phyloP scores from a whole-genome alignment of 2,113 vertebrate genomes.

The Sporophila hypoxantha region DNA sequence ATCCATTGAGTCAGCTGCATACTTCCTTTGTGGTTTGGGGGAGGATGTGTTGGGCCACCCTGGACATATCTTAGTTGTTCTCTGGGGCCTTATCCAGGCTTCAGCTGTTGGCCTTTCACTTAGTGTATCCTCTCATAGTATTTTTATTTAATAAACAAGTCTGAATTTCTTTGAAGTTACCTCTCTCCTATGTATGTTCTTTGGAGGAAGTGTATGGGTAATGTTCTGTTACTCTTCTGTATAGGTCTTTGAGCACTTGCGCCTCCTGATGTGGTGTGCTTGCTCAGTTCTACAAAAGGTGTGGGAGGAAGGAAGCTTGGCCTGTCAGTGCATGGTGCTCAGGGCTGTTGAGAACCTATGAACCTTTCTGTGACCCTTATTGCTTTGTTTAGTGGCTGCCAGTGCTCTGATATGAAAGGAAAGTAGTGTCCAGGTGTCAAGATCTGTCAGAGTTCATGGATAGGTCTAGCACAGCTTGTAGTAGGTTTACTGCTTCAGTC shows the following conservation, averaged over 20 bases:
- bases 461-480: neutral
- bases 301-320: neutral
- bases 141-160: neutral
- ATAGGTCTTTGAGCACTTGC: neutral
- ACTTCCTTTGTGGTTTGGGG: neutral
- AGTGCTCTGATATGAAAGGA: neutral
- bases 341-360: neutral
- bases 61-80: neutral
- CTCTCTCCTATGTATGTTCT: neutral
- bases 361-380: neutral
- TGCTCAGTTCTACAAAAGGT: neutral
- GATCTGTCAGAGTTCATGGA: neutral
- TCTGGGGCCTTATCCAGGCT: neutral
- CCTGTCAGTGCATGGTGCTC: neutral
- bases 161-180: neutral
- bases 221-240: neutral
- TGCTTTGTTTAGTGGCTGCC: neutral
- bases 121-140: neutral
- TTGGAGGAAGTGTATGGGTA: neutral
- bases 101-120: neutral
- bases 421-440: neutral
- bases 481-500: neutral
- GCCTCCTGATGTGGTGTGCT: neutral
- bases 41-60: neutral
- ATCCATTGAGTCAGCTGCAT: neutral